phyloP scores from a whole-genome alignment of 2,113 vertebrate genomes.

The Pycnonotus jocosus region DNA sequence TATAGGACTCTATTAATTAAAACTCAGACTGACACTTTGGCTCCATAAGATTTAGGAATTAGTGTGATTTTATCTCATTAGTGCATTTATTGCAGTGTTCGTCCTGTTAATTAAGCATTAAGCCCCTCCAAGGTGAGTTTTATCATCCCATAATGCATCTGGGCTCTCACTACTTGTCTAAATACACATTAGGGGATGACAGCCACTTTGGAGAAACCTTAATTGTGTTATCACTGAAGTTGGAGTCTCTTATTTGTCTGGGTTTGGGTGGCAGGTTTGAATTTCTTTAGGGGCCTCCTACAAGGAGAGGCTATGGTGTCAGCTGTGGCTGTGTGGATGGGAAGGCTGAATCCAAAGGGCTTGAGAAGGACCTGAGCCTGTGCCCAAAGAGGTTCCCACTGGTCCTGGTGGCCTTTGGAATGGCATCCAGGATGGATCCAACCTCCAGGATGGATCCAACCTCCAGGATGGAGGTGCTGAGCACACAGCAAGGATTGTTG shows the following conservation, averaged over 20 bases:
- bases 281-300: neutral
- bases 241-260: neutral
- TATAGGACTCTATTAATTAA: conserved; percentile 70
- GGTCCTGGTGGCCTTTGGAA: neutral
- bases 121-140: conserved; percentile 49
- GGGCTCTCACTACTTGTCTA: neutral
- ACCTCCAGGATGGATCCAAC: no score
- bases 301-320: neutral
- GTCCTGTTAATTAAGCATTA: conserved; percentile 55
- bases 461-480: neutral
- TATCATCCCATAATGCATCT: conserved; percentile 51
- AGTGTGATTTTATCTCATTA: conserved; percentile 56
- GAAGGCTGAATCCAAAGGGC: neutral
- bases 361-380: neutral
- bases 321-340: fast-evolving
- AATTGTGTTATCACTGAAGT: neutral
- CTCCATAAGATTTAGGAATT: conserved; percentile 59
- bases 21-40: conserved; percentile 38
- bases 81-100: conserved; percentile 41
- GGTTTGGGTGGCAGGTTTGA: neutral
- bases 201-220: conserved; percentile 12
- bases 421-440: neutral
- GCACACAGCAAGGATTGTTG: neutral
- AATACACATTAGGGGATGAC: conserved; percentile 12
- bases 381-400: neutral